Evolutionary conservation across 2,888 invertebrate species (phyloP).

Genomic region (Tetragonula carbonaria): DNA sequence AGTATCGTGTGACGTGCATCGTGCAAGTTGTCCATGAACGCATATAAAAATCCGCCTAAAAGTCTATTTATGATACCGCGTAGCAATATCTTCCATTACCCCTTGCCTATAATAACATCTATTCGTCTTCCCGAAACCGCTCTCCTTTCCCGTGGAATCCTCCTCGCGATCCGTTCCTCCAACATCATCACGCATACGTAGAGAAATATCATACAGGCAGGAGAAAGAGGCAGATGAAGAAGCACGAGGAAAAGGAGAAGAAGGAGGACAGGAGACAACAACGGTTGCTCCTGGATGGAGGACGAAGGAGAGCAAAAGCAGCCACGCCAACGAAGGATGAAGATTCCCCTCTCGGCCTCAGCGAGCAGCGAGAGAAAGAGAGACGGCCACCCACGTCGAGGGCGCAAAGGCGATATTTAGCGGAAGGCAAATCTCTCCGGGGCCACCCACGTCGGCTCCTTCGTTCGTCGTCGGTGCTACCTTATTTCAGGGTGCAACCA

Average conservation of each 20-base stretch:
- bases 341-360: constrained; percentile 64
- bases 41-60: too few relatives aligned
- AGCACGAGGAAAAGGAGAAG: constrained; percentile 11
- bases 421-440: constrained; percentile 82
- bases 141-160: constrained; percentile 8
- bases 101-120: constrained; percentile 52
- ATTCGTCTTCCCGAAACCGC: constrained; percentile 32
- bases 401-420: constrained; percentile 83
- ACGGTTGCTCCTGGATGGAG: constrained; percentile 58
- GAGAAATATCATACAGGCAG: constrained; percentile 26
- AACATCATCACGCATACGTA: constrained; percentile 20
- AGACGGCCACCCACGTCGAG: constrained; percentile 81
- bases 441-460: constrained; percentile 82
- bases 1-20: too few relatives aligned
- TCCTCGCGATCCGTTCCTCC: neutral
- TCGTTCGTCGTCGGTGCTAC: constrained; percentile 76
- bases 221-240: constrained; percentile 52
- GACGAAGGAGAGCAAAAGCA: constrained; percentile 48
- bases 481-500: constrained; percentile 76
- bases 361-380: constrained; percentile 25
- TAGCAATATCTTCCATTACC: constrained; percentile 60
- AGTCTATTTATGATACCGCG: constrained; percentile 48
- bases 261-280: constrained; percentile 66
- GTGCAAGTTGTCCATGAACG: too few relatives aligned
- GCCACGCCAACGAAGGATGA: constrained; percentile 60